phyloP scores from a whole-genome alignment of 2,888 invertebrate genomes.

The Volucella bombylans region DNA sequence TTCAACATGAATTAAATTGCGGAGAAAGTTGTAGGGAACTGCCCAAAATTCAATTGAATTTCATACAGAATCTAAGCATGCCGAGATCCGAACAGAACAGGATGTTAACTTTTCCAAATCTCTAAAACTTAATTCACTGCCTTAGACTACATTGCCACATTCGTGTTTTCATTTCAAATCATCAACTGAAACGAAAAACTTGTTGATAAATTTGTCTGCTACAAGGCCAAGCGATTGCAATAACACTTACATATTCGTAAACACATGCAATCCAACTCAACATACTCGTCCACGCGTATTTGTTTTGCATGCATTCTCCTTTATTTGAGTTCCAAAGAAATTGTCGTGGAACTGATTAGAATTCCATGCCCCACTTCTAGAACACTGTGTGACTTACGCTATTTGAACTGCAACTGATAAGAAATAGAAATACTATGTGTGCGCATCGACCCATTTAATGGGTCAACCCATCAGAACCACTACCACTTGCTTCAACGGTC shows the following conservation, averaged over 20 bases:
- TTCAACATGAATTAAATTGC: too few relatives aligned
- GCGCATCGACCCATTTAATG: conserved; percentile 69
- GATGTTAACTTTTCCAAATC: too few relatives aligned
- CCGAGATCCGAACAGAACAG: too few relatives aligned
- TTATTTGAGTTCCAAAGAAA: conserved; percentile 23
- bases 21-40: too few relatives aligned
- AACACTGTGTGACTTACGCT: conserved; percentile 54
- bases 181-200: background rate
- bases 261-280: background rate
- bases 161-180: background rate
- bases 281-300: background rate
- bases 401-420: conserved; percentile 71
- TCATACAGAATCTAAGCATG: too few relatives aligned
- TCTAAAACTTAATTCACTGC: too few relatives aligned
- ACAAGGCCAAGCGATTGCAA: conserved; percentile 20
- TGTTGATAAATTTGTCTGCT: background rate
- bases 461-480: conserved; percentile 56
- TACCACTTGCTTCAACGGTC: conserved; percentile 3
- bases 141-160: too few relatives aligned
- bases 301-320: background rate
- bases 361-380: conserved; percentile 64
- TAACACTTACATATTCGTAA: background rate
- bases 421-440: conserved; percentile 8
- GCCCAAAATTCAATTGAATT: too few relatives aligned
- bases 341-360: conserved; percentile 58